These are phyloP conservation scores for Galago senegalensis DNA, from an alignment of 2,797 vertebrate species.

Conservation along the genomic window DNA sequence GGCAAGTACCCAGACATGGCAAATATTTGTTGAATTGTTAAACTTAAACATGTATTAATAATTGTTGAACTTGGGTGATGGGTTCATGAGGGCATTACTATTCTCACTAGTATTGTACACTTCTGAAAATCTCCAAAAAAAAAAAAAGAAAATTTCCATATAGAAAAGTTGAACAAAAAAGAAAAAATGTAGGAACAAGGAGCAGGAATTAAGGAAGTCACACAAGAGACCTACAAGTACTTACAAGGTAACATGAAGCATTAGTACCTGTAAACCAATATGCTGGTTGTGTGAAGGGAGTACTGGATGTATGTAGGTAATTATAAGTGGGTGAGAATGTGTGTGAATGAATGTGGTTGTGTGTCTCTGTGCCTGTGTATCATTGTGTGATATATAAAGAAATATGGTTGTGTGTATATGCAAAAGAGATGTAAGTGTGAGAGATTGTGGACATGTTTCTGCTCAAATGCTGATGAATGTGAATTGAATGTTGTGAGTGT, in stretches of 20 bases:
- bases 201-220: not conserved
- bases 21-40: not conserved
- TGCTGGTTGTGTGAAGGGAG: not conserved
- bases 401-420: not conserved
- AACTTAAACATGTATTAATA: slow-evolving; percentile 16
- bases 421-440: not conserved
- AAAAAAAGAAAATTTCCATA: not conserved
- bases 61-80: not conserved
- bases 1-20: not conserved
- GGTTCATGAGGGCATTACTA: not conserved
- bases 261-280: not conserved
- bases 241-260: slow-evolving; percentile 7
- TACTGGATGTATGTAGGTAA: not conserved
- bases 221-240: not conserved
- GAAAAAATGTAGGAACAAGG: not conserved
- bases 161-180: not conserved
- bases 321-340: not conserved
- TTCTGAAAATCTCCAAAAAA: not conserved
- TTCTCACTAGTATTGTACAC: not conserved
- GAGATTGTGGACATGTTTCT: not conserved
- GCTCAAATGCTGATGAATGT: not conserved
- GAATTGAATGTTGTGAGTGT: not conserved
- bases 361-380: not conserved
- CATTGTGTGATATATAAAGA: not conserved
- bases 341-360: not conserved